Conservation (phyloP, 1,140 invertebrate genomes). For the Drosophila ogumai region DNA sequence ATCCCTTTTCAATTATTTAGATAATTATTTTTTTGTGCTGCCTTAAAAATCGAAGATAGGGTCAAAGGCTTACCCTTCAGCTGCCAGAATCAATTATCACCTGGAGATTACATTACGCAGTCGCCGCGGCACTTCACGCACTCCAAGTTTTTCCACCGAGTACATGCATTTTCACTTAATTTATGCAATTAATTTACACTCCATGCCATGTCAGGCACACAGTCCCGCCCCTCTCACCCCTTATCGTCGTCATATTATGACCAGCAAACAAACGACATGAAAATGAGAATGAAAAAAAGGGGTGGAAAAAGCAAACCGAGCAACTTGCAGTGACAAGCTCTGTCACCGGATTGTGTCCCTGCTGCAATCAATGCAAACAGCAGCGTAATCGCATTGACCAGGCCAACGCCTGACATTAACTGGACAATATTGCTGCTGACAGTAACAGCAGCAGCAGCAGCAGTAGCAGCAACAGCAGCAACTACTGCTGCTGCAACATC, state of each 20-base stretch:
- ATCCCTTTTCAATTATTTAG: slow-evolving; percentile 80
- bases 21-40: slow-evolving; percentile 76
- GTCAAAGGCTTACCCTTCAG: not conserved
- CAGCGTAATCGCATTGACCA: slow-evolving; percentile 73
- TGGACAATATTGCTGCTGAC: slow-evolving; percentile 60
- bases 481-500: slow-evolving; percentile 16
- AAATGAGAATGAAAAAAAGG: slow-evolving; percentile 8
- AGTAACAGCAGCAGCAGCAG: slow-evolving; percentile 31
- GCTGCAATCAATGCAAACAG: slow-evolving; percentile 78
- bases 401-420: slow-evolving; percentile 47
- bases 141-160: slow-evolving; percentile 24
- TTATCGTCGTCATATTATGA: slow-evolving; percentile 55
- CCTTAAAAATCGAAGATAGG: slow-evolving; percentile 20
- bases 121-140: slow-evolving; percentile 34
- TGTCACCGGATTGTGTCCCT: slow-evolving; percentile 62
- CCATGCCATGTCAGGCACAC: slow-evolving; percentile 54
- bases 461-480: not conserved
- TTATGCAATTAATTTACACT: slow-evolving; percentile 83
- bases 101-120: slow-evolving; percentile 62
- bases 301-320: slow-evolving; percentile 40
- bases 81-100: slow-evolving; percentile 57
- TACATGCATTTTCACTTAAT: slow-evolving; percentile 70
- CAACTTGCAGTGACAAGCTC: slow-evolving; percentile 55
- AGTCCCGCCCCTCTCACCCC: not conserved
- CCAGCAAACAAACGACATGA: slow-evolving; percentile 60